These are phyloP conservation scores for Pentalonia nigronervosa DNA, from an alignment of 1,140 invertebrate species.

Conservation along the genomic window DNA sequence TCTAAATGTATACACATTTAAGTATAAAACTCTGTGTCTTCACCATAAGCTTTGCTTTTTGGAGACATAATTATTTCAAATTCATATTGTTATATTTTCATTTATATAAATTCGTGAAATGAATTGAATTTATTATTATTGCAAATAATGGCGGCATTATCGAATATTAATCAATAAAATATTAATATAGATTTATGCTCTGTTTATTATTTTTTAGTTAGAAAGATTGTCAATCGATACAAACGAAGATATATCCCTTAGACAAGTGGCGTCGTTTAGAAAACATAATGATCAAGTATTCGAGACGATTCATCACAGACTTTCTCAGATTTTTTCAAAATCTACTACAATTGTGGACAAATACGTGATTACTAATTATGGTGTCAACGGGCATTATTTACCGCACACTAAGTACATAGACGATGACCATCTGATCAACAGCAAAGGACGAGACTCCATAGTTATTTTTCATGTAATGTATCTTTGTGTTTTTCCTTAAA, in stretches of 20 bases:
- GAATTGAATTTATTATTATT: too few relatives aligned
- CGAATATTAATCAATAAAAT: not conserved
- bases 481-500: not conserved
- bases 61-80: too few relatives aligned
- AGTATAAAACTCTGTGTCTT: too few relatives aligned
- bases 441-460: not conserved
- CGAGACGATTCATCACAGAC: not conserved
- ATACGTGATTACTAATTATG: conserved; percentile 9
- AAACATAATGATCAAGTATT: not conserved
- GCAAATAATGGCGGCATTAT: not conserved
- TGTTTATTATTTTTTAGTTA: not conserved
- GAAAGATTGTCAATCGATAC: not conserved
- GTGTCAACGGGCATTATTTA: not conserved
- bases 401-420: not conserved
- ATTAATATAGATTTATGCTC: not conserved
- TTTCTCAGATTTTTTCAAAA: not conserved
- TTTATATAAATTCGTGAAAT: too few relatives aligned
- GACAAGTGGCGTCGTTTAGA: not conserved
- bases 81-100: too few relatives aligned
- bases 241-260: not conserved
- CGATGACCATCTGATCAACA: not conserved
- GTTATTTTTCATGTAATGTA: not conserved
- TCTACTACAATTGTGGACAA: not conserved
- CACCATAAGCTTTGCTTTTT: too few relatives aligned
- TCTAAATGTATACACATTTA: too few relatives aligned